Base-by-base conservation (phyloP, 1,140 invertebrate species). In the Penaeus vannamei region DNA sequence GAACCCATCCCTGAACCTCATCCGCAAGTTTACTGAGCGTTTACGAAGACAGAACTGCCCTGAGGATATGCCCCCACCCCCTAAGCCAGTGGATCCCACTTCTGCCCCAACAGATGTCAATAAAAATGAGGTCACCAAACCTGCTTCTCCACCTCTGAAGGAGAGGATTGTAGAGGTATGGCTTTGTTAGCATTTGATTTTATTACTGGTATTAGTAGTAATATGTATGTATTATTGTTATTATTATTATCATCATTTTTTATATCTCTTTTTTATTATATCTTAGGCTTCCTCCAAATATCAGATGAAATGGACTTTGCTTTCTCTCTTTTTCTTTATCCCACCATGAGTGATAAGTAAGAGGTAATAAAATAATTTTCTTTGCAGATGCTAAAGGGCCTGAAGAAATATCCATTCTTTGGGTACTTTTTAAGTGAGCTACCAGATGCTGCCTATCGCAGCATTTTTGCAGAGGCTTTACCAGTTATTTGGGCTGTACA, bases 1-100 rank as follows among this genome's bases (percentile, higher is more conserved):
- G 77, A 91, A 88, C 36, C 90, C 90, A 62, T 89, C 85, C 53
- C 62, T 91, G 46, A 89, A 88, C 32, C 79, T 91, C n/a, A 89
- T 91, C 60, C 87, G 86, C 61, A 86, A 77, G 36, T 91, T 91
- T 84, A 80, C 83, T 36, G 90, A 91, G 17, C 59, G 90, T 29
- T 66, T 91, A 20, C 36, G 61, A 19, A 36, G 85, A 59, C 76
- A 86, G 29, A 91, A 91, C 80, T 89, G 87, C 53, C 87, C 84
- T 22, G 90, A 89, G 23, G 87, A 89, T 23, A 60, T 87, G 14
- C 60, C 84, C 5, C 22, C 26, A 0, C 77, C 77, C 12, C 53
- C 20, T 19, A 60, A 82, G 36, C 62, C 86, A 20, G n/a, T 62
- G 23, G 86, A 60, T 26, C 26, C 66, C 12, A 14, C 46, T 20